phyloP scores from a whole-genome alignment of 2,888 invertebrate species.

The Andrena trimmerana region DNA sequence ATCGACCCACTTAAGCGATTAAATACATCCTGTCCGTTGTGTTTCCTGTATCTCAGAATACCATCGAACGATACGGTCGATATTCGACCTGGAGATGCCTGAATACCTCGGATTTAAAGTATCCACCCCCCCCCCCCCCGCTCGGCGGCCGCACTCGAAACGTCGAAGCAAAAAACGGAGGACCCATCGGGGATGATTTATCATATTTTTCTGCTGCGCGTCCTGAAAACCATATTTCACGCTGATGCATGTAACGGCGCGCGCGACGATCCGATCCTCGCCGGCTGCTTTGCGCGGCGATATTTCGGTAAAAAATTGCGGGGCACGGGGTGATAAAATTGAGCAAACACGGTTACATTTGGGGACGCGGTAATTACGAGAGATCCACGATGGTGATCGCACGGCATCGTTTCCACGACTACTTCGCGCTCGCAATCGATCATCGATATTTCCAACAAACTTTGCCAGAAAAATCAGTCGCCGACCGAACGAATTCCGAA shows the following conservation, averaged over 20 bases:
- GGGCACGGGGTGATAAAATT: constrained; percentile 19
- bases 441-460: neutral
- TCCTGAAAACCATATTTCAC: constrained; percentile 58
- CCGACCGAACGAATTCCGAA: neutral
- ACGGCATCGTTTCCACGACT: neutral
- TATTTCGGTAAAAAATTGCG: constrained; percentile 28
- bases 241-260: constrained; percentile 47
- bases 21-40: neutral
- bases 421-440: constrained; percentile 8
- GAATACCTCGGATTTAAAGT: constrained; percentile 35
- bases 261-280: constrained; percentile 16
- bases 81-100: neutral
- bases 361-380: constrained; percentile 8
- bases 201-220: constrained; percentile 37
- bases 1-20: neutral
- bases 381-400: neutral
- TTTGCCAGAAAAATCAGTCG: neutral
- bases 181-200: constrained; percentile 50
- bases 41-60: neutral
- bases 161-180: constrained; percentile 46
- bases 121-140: constrained; percentile 5
- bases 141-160: constrained; percentile 41
- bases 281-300: constrained; percentile 11
- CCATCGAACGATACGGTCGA: neutral
- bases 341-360: constrained; percentile 3